phyloP scores from a whole-genome alignment of 2,113 vertebrate species.

The Pygoscelis adeliae region DNA sequence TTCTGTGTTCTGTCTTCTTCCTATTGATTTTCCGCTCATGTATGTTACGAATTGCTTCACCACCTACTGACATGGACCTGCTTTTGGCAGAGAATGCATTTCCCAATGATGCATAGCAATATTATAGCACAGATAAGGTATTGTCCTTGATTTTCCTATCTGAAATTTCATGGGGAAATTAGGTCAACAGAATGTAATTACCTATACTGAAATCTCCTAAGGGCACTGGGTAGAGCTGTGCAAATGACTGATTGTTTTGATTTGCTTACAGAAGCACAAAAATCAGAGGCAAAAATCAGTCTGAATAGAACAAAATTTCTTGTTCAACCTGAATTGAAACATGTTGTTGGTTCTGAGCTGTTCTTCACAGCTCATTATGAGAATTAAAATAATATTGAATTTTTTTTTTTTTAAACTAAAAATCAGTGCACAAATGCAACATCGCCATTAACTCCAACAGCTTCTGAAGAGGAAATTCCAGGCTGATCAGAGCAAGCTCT shows the following conservation, averaged over 20 bases:
- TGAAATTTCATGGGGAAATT: slow-evolving; percentile 35
- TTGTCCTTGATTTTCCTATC: slow-evolving; percentile 25
- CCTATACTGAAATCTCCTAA: slow-evolving; percentile 32
- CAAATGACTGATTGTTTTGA: slow-evolving; percentile 43
- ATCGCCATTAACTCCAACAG: neutral
- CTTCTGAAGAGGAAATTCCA: neutral
- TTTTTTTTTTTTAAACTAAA: neutral
- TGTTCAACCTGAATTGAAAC: neutral
- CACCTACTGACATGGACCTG: neutral
- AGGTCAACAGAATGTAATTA: slow-evolving; percentile 62
- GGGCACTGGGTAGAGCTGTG: neutral
- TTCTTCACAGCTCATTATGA: neutral
- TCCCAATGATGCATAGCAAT: neutral
- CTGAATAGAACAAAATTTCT: neutral
- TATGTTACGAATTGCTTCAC: neutral
- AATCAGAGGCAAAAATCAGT: neutral
- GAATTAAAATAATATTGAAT: neutral
- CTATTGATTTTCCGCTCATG: neutral
- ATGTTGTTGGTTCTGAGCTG: neutral
- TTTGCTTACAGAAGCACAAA: slow-evolving; percentile 40
- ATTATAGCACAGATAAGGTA: neutral
- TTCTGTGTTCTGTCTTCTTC: neutral
- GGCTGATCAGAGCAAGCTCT: neutral
- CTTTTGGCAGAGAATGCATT: neutral
- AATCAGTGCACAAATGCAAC: neutral